A percentile compares a stretch with the other conserved stretches of the same genome.
Evolutionary conservation across 64 coral and sea anemone species (phyloP).

Genomic region (Dendrophyllia cribrosa): DNA sequence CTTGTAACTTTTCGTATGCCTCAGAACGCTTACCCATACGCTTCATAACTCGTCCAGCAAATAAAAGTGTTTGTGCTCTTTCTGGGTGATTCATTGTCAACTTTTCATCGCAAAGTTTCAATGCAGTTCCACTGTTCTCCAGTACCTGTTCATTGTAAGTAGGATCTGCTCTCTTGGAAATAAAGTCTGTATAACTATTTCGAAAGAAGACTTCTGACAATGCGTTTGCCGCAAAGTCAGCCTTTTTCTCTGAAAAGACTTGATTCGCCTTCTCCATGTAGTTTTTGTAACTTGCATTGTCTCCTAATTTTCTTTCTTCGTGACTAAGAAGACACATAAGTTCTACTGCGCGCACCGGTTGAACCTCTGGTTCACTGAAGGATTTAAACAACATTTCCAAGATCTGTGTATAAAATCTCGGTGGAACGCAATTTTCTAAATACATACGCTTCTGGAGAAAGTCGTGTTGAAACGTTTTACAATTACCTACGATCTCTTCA

Average conservation of each 20-base stretch:
- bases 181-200: constrained; percentile 22
- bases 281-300: not conserved
- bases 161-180: not conserved
- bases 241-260: not conserved
- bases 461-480: not conserved
- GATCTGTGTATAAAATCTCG: not conserved
- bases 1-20: constrained; percentile 5
- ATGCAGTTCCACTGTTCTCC: not conserved
- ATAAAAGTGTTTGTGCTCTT: not conserved
- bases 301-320: constrained; percentile 19
- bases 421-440: constrained; percentile 35
- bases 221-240: not conserved
- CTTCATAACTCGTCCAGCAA: constrained; percentile 3
- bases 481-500: not conserved
- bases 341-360: not conserved
- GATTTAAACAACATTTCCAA: not conserved
- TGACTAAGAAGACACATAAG: constrained; percentile 36
- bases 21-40: not conserved
- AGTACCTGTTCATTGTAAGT: not conserved
- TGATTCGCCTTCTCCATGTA: not conserved
- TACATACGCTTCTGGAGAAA: not conserved
- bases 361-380: not conserved
- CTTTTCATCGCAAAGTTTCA: not conserved
- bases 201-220: constrained; percentile 1
- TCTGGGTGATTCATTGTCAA: not conserved